Evolutionary conservation across 2,113 vertebrate species (phyloP).

Genomic region (Catagonus wagneri): DNA sequence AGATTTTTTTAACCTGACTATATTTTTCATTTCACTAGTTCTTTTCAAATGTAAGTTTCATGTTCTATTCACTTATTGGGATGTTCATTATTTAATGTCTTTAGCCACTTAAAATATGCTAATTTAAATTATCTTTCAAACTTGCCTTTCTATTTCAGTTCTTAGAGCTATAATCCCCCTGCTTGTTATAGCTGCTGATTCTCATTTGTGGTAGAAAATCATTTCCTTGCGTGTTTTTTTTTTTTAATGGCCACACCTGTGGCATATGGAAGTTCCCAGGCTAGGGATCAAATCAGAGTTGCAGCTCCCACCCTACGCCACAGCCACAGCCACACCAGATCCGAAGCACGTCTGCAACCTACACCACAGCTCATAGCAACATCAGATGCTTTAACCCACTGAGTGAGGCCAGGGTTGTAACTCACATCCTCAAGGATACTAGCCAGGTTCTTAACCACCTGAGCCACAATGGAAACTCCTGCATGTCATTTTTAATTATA

Average conservation of each 20-base stretch:
- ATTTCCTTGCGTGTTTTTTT: not conserved
- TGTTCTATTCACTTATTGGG: not conserved
- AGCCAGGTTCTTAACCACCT: too few species aligned
- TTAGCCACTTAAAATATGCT: constrained; percentile 13
- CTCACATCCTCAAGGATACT: too few species aligned
- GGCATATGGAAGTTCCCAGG: too few species aligned
- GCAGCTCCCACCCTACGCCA: too few species aligned
- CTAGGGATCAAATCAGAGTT: too few species aligned
- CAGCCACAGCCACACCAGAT: too few species aligned
- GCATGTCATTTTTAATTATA: constrained; percentile 29
- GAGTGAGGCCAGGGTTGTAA: too few species aligned
- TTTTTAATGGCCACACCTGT: too few species aligned
- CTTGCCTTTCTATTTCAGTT: constrained; percentile 37
- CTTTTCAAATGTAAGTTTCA: constrained; percentile 57
- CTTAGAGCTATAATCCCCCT: not conserved
- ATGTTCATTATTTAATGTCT: constrained; percentile 47
- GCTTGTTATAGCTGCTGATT: not conserved
- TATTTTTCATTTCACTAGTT: constrained; percentile 47
- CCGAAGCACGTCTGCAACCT: too few species aligned
- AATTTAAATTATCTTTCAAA: constrained; percentile 56
- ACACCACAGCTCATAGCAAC: too few species aligned
- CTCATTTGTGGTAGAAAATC: constrained; percentile 34
- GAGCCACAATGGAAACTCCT: too few species aligned
- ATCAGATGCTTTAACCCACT: too few species aligned
- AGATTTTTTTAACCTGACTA: not conserved